These are phyloP conservation scores for Malurus cyaneus DNA, from an alignment of 2,113 vertebrate genomes.

Conservation along the genomic window DNA sequence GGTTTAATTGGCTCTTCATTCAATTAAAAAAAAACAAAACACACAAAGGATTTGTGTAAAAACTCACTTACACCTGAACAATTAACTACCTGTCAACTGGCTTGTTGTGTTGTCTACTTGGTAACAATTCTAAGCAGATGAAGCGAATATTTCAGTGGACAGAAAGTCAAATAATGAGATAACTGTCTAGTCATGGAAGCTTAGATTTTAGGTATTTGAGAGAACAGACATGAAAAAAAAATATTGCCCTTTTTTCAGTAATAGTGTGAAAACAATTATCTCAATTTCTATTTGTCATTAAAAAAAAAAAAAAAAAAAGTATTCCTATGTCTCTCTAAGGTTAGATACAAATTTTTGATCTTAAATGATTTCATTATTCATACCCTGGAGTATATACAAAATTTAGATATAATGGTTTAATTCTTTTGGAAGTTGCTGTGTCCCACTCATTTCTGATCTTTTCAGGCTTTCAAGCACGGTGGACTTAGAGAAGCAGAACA, in stretches of 20 bases:
- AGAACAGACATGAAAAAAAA: background rate
- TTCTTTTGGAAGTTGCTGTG: background rate
- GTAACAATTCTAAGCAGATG: background rate
- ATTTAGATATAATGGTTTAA: background rate
- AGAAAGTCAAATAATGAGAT: background rate
- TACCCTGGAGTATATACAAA: background rate
- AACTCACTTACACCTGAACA: background rate
- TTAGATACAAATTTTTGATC: background rate
- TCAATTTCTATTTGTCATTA: background rate
- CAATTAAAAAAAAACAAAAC: background rate
- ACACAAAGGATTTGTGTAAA: background rate
- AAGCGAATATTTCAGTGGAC: background rate
- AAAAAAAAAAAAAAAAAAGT: background rate
- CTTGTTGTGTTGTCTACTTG: background rate
- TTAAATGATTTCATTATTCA: background rate
- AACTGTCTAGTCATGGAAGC: background rate
- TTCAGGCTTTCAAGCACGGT: background rate
- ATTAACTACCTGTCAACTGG: background rate
- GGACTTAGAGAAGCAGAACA: background rate
- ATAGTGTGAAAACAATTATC: background rate
- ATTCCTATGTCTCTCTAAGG: background rate
- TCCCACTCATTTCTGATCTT: background rate
- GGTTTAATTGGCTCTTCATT: background rate
- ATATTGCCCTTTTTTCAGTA: background rate
- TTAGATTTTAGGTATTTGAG: background rate